Evolutionary conservation across 2,113 vertebrate genomes (phyloP).

Genomic region (Scartelaos histophorus): DNA sequence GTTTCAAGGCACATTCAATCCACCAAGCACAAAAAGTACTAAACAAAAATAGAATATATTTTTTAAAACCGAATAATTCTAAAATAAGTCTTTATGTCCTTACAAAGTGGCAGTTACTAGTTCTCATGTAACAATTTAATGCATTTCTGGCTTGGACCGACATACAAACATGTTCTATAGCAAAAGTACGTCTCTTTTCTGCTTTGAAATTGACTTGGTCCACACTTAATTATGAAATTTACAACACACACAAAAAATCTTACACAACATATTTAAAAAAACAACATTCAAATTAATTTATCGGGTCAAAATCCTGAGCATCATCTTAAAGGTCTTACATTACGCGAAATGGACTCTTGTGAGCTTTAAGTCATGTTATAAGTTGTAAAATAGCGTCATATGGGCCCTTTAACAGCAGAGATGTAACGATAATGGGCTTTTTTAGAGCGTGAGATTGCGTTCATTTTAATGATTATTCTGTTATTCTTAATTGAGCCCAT

Average conservation of each 20-base stretch:
- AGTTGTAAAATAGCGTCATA: too few relatives aligned
- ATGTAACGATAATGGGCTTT: too few relatives aligned
- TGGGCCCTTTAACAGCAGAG: too few relatives aligned
- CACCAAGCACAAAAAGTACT: slow-evolving; percentile 58
- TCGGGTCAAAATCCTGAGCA: not conserved
- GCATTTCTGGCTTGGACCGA: not conserved
- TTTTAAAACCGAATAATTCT: slow-evolving; percentile 46
- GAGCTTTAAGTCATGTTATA: too few relatives aligned
- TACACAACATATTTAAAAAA: slow-evolving; percentile 22
- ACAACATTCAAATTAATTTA: not conserved
- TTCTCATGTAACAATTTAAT: slow-evolving; percentile 5
- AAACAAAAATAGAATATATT: slow-evolving; percentile 65
- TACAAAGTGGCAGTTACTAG: slow-evolving; percentile 45
- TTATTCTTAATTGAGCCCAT: too few relatives aligned
- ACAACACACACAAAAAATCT: slow-evolving; percentile 39
- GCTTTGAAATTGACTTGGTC: slow-evolving; percentile 22
- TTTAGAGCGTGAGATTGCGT: too few relatives aligned
- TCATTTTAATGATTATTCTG: too few relatives aligned
- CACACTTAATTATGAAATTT: slow-evolving; percentile 23
- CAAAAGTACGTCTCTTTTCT: not conserved
- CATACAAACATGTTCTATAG: not conserved
- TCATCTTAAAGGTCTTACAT: not conserved
- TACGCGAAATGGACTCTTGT: too few relatives aligned
- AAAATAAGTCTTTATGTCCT: slow-evolving; percentile 19
- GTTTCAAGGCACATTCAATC: slow-evolving; percentile 70